A percentile compares a stretch with the other conserved stretches of the same genome.
These are phyloP conservation scores for Acronicta aceris DNA, from an alignment of 2,888 invertebrate species.

Conservation along the genomic window DNA sequence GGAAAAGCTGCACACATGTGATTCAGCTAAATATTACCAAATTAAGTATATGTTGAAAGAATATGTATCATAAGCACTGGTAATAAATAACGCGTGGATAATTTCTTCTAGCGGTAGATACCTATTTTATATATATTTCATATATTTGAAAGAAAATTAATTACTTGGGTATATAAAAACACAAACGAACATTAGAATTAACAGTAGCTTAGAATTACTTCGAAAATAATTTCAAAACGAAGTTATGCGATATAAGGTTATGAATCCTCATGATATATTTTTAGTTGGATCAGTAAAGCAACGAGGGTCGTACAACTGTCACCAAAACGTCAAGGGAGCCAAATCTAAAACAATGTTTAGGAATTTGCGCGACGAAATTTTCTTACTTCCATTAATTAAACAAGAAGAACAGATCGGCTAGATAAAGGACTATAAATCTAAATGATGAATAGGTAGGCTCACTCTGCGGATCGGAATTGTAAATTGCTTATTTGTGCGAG, in stretches of 20 bases:
- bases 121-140: no score
- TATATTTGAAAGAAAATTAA: no score
- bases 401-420: slow-evolving; percentile 85
- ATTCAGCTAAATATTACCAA: no score
- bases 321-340: slow-evolving; percentile 60
- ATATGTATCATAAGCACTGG: no score
- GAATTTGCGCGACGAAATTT: slow-evolving; percentile 71
- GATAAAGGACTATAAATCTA: slow-evolving; percentile 88
- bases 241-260: slow-evolving; percentile 17
- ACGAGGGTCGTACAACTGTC: slow-evolving; percentile 59
- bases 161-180: no score
- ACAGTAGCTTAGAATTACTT: no score
- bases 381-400: slow-evolving; percentile 87
- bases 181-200: no score
- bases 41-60: no score
- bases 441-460: slow-evolving; percentile 87
- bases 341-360: slow-evolving; percentile 60
- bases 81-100: no score
- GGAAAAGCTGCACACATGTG: no score
- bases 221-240: no score
- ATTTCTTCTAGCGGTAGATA: no score
- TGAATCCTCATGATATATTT: slow-evolving; percentile 49
- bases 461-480: slow-evolving; percentile 79
- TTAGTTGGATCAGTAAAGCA: slow-evolving; percentile 51
- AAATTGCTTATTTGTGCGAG: slow-evolving; percentile 81